Evolutionary conservation across 1,140 invertebrate genomes (phyloP), one percentile per base, ranked within the genome.

Genomic region (Bombus picipes): DNA sequence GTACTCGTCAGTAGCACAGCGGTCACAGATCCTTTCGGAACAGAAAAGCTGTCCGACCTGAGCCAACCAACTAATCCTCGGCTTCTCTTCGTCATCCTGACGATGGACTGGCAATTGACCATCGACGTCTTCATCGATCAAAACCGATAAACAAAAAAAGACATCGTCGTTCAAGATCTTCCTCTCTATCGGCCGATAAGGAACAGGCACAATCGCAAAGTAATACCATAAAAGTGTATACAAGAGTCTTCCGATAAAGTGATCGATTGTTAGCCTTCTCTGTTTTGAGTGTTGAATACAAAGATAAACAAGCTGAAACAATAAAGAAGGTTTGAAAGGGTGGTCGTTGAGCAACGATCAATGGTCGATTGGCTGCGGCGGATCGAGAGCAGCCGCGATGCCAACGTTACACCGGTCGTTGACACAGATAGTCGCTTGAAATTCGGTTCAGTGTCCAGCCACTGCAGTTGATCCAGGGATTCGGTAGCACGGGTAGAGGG

Each of bases 21-120:
- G 41, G 83, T 85, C 83, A 85, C 83, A 85, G 83, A 80, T 84
- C 83, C 83, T 84, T 80, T 84, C 83, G 68, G 83, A 85, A 62
- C 83, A 37, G 22, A 80, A 57, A 47, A 65, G 41, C 72, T 37
- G 39, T 1, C 71, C 37, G n/a, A 66, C 34, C 73, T 8, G 28
- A 5, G 22, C 2, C 9, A 9, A 18, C 12, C 3, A 3, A 12
- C 22, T 9, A 0, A 8, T 32, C 37, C 15, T 25, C 37, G 4
- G 6, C 28, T 13, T 37, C 28, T 22, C 5, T 18, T 32, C 2
- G 1, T 1, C 32, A 13, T 32, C 12, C 28, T 62, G 10, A 25
- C 12, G 39, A 59, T 73, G 66, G 28, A 25, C 22, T 32, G 4
- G 1, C 22, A 15, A 34, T 37, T 22, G 3, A 59, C 43, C 53